These are phyloP conservation scores for Aythya baeri DNA, from an alignment of 2,113 vertebrate species.

Conservation along the genomic window DNA sequence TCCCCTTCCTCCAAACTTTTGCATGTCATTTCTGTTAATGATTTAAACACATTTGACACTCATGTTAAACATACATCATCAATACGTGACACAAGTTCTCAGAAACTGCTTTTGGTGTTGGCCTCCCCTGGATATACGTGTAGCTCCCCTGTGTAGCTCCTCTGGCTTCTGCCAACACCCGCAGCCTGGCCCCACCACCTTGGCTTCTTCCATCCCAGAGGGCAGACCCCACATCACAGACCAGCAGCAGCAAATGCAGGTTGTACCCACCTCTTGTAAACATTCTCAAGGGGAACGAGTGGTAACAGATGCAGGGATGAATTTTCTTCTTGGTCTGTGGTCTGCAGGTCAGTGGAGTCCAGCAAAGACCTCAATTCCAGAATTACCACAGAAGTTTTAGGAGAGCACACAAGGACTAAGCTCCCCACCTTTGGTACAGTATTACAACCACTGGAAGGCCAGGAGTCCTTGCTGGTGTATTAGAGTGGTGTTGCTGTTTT, in stretches of 20 bases:
- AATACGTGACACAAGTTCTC: not conserved
- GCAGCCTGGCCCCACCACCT: no score
- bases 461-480: not conserved
- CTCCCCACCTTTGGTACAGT: not conserved
- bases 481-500: not conserved
- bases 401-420: not conserved
- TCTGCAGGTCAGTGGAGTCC: not conserved
- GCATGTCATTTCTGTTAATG: constrained; percentile 7
- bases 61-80: not conserved
- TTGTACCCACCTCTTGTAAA: not conserved
- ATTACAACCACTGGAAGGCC: not conserved
- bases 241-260: accelerated
- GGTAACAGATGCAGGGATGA: not conserved
- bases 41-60: constrained; percentile 16
- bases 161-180: not conserved
- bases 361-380: not conserved
- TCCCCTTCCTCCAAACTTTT: not conserved
- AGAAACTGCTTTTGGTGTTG: not conserved
- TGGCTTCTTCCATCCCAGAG: not conserved
- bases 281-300: not conserved
- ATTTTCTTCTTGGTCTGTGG: not conserved
- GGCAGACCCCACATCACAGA: accelerated
- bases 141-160: not conserved
- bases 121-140: not conserved
- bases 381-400: not conserved